Conservation (phyloP, 2,113 vertebrate species). For the Collichthys lucidus region DNA sequence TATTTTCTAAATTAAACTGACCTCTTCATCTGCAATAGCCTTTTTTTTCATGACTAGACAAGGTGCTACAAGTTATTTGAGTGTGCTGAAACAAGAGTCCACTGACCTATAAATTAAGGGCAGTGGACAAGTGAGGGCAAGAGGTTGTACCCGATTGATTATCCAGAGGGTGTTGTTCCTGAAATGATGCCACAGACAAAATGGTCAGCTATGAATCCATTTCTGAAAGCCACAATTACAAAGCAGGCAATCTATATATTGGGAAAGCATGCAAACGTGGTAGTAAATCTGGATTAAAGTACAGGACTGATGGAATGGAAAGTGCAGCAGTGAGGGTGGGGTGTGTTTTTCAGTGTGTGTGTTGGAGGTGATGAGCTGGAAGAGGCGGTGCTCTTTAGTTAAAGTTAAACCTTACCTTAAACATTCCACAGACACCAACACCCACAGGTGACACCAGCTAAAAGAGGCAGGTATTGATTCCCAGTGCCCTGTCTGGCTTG, state of each 20-base stretch:
- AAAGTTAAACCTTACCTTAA: background rate
- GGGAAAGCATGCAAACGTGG: slow-evolving; percentile 34
- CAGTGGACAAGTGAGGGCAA: background rate
- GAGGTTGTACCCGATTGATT: background rate
- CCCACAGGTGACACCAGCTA: background rate
- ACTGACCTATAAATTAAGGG: slow-evolving; percentile 2
- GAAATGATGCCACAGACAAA: slow-evolving; percentile 6
- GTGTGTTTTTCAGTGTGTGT: slow-evolving; percentile 9
- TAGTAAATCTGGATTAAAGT: slow-evolving; percentile 69
- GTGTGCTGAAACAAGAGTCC: background rate
- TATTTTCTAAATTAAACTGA: background rate
- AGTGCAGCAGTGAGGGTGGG: background rate
- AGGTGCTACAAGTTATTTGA: background rate
- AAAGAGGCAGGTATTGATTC: background rate
- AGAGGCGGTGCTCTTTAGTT: background rate
- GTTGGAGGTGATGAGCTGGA: background rate
- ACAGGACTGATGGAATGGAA: slow-evolving; percentile 14
- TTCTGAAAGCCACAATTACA: slow-evolving; percentile 34
- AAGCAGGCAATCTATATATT: slow-evolving; percentile 41
- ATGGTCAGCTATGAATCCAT: slow-evolving; percentile 12
- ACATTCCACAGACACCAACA: background rate
- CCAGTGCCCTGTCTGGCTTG: background rate
- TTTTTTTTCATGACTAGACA: slow-evolving; percentile 4
- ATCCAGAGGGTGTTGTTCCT: slow-evolving; percentile 5
- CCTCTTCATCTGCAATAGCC: background rate